phyloP scores from a whole-genome alignment of 2,113 vertebrate genomes.

The Siniperca knerii region DNA sequence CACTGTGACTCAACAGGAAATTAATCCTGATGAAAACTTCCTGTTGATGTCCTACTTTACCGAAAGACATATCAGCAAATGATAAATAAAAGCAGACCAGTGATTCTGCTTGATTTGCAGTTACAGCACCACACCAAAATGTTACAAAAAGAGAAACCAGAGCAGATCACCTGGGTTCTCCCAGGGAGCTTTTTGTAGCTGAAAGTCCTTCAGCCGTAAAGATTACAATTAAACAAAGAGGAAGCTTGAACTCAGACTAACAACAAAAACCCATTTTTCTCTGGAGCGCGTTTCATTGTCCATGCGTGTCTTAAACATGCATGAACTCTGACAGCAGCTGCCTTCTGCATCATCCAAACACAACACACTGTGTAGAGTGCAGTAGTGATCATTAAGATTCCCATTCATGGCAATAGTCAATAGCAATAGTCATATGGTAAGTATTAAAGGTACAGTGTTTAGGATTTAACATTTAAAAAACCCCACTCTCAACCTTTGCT shows the following conservation, averaged over 20 bases:
- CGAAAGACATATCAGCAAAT: not conserved
- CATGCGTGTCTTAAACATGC: not conserved
- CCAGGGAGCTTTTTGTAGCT: not conserved
- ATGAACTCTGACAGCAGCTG: not conserved
- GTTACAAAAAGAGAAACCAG: not conserved
- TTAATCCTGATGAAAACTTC: constrained; percentile 17
- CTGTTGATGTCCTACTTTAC: constrained; percentile 34
- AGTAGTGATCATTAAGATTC: not conserved
- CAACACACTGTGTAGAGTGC: not conserved
- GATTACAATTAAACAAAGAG: not conserved
- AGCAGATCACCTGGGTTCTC: not conserved
- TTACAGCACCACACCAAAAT: not conserved
- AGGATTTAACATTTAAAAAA: not conserved
- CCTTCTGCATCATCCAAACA: not conserved
- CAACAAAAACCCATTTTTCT: not conserved
- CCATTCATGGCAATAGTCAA: not conserved
- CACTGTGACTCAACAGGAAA: constrained; percentile 29
- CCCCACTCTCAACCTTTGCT: not conserved
- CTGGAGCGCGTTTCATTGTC: not conserved
- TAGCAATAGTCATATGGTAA: not conserved
- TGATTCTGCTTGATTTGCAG: not conserved
- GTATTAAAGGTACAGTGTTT: too few relatives aligned
- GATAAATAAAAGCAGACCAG: not conserved
- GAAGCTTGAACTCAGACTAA: not conserved
- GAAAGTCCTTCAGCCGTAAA: not conserved